phyloP scores from a whole-genome alignment of 2,797 vertebrate species.

The Meda fulgida region DNA sequence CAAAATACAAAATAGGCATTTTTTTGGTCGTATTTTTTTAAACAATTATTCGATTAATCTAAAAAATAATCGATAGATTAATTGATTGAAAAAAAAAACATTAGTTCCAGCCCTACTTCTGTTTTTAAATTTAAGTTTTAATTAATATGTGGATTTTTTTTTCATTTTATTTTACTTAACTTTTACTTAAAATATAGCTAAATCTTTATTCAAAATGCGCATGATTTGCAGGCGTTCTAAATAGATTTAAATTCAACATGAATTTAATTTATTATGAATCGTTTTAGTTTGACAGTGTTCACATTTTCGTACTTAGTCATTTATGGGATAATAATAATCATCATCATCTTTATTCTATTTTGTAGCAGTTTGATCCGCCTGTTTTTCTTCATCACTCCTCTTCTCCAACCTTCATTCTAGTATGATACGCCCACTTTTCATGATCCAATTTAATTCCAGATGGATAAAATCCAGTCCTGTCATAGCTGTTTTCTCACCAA shows the following conservation, averaged over 20 bases:
- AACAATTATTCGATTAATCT: too few relatives aligned
- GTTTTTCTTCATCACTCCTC: background rate
- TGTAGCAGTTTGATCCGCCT: background rate
- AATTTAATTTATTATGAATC: background rate
- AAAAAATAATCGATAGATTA: background rate
- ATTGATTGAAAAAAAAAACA: background rate
- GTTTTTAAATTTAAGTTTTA: background rate
- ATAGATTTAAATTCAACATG: background rate
- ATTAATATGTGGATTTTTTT: background rate
- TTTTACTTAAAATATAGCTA: background rate
- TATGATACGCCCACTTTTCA: background rate
- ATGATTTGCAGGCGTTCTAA: background rate
- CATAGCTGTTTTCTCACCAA: background rate
- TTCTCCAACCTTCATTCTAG: background rate
- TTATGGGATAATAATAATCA: background rate
- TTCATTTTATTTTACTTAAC: background rate
- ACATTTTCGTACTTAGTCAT: background rate
- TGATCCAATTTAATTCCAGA: slow-evolving; percentile 3
- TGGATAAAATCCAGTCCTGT: slow-evolving; percentile 14
- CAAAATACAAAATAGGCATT: background rate
- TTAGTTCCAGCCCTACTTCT: background rate
- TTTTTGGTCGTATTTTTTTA: background rate
- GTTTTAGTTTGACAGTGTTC: background rate
- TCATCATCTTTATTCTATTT: background rate
- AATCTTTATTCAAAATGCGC: background rate